Evolutionary conservation across 2,113 vertebrate genomes (phyloP).

Genomic region (Pogona vitticeps): DNA sequence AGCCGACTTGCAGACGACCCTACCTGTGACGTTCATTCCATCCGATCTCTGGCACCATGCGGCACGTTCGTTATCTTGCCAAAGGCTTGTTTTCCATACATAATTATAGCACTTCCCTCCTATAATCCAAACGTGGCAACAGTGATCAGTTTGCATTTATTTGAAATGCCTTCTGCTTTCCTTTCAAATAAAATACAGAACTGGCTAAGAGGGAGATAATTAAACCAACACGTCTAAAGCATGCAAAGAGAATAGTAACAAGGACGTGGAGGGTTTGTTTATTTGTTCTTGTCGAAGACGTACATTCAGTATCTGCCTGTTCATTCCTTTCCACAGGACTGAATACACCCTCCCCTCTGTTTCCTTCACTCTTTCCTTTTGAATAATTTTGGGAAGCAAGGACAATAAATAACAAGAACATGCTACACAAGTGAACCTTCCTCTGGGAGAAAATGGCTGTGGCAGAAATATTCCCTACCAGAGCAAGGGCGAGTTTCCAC

Average conservation of each 20-base stretch:
- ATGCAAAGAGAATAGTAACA: background rate
- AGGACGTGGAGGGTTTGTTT: background rate
- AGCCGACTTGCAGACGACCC: background rate
- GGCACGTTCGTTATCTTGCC: constrained; percentile 87
- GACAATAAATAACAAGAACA: background rate
- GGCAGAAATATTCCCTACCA: constrained; percentile 72
- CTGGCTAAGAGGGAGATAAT: background rate
- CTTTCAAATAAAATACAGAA: background rate
- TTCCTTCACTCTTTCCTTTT: background rate
- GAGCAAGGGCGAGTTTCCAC: constrained; percentile 88
- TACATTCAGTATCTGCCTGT: background rate
- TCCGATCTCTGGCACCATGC: constrained; percentile 99
- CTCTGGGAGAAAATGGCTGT: rapidly evolving
- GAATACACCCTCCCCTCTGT: background rate
- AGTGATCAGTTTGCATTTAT: constrained; percentile 25
- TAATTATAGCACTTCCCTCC: constrained; percentile 93
- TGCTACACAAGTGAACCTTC: background rate
- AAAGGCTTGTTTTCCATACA: constrained; percentile 88
- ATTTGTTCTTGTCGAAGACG: background rate
- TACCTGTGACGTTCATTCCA: constrained; percentile 95
- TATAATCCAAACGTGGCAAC: constrained; percentile 65
- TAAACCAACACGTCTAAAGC: background rate
- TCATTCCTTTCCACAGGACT: background rate
- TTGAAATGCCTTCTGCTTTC: background rate
- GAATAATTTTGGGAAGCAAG: background rate